Evolutionary conservation across 2,113 vertebrate genomes (phyloP).

Genomic region (Mormyrus lacerda): DNA sequence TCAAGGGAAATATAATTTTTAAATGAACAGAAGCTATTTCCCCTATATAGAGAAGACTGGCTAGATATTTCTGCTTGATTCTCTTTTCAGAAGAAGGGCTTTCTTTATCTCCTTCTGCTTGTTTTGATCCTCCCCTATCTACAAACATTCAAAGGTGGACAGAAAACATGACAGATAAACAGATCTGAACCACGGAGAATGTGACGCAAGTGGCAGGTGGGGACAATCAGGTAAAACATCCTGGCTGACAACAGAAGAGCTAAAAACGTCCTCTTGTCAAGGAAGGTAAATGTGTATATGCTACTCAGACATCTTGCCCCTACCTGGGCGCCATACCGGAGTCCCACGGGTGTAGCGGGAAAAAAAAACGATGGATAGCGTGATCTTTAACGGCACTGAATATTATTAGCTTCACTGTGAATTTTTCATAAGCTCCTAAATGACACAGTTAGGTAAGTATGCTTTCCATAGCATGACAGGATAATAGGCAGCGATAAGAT

Average conservation of each 20-base stretch:
- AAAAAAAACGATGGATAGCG: not conserved
- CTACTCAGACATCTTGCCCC: not conserved
- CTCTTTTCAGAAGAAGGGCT: not conserved
- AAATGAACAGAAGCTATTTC: not conserved
- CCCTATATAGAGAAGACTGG: not conserved
- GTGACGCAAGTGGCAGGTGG: not conserved
- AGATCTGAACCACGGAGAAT: not conserved
- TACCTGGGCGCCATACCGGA: not conserved
- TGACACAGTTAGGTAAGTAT: not conserved
- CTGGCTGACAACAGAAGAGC: not conserved
- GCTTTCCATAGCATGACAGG: not conserved
- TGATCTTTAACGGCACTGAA: not conserved
- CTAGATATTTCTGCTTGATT: not conserved
- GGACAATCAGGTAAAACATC: not conserved
- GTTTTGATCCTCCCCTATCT: not conserved
- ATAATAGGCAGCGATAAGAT: not conserved
- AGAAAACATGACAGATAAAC: slow-evolving; percentile 1
- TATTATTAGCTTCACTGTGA: not conserved
- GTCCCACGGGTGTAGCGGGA: not conserved
- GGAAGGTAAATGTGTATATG: not conserved
- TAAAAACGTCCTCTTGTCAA: not conserved
- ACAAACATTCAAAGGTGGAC: not conserved
- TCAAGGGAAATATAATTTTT: not conserved
- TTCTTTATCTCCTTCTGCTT: not conserved
- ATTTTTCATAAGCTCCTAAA: not conserved